A percentile compares a stretch with the other conserved stretches of the same genome.
Evolutionary conservation across 2,113 vertebrate species (phyloP).

Genomic region (Vanacampus margaritifer): DNA sequence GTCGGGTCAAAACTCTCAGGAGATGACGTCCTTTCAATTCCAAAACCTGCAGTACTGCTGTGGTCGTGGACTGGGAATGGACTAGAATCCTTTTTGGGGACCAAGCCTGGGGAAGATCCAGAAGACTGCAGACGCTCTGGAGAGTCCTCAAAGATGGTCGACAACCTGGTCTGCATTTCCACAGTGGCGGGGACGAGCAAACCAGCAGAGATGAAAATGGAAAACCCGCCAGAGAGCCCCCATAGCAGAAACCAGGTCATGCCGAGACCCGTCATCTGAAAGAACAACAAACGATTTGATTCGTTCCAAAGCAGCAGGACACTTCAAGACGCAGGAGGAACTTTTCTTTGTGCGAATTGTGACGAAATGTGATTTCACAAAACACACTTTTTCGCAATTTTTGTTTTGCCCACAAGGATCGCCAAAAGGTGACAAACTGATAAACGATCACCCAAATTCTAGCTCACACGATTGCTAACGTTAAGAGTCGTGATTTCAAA

Average conservation of each 20-base stretch:
- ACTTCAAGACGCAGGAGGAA: not conserved
- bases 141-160: not conserved
- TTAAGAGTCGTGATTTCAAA: too few species aligned
- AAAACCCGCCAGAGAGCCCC: not conserved
- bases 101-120: not conserved
- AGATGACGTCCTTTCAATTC: not conserved
- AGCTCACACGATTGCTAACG: too few species aligned
- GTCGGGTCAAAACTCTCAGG: not conserved
- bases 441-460: not conserved
- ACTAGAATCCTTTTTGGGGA: not conserved
- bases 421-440: not conserved
- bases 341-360: not conserved
- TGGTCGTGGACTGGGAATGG: not conserved
- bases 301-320: not conserved
- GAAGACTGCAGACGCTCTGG: not conserved
- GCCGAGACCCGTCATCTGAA: conserved; percentile 43
- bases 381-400: conserved; percentile 22
- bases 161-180: not conserved
- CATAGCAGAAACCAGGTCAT: conserved; percentile 5
- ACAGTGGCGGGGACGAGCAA: not conserved
- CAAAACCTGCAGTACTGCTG: not conserved
- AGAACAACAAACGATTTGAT: conserved; percentile 9
- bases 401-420: not conserved
- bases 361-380: conserved; percentile 32
- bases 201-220: not conserved